Conservation (phyloP, 2,797 vertebrate genomes). For the Halcyon badia region DNA sequence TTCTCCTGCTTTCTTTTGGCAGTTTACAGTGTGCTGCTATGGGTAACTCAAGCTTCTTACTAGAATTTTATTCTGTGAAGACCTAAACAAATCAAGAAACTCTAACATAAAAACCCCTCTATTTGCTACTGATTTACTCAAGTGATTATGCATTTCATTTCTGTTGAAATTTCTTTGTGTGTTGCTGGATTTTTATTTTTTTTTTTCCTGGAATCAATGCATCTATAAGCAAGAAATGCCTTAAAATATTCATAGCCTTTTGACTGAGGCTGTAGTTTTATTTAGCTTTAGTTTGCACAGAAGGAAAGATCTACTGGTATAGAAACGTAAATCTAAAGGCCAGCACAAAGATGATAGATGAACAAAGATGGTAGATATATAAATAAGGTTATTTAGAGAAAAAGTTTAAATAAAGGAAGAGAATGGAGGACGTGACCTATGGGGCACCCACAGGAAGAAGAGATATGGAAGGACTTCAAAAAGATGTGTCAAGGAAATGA, state of each 20-base stretch:
- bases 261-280: background rate
- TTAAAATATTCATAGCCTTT: background rate
- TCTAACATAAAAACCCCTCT: background rate
- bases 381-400: background rate
- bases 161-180: background rate
- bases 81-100: background rate
- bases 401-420: background rate
- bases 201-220: background rate
- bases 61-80: background rate
- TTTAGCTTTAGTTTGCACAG: background rate
- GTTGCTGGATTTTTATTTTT: background rate
- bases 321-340: background rate
- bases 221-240: background rate
- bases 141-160: background rate
- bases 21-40: background rate
- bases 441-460: background rate
- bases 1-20: background rate
- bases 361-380: background rate
- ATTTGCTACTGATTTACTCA: background rate
- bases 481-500: background rate
- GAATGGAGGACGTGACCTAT: background rate
- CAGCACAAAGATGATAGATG: background rate
- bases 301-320: background rate
- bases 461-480: background rate
- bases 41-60: background rate